Evolutionary conservation across 2,113 vertebrate species (phyloP), one percentile per base, ranked within the genome.

Genomic region (Macrotis lagotis): DNA sequence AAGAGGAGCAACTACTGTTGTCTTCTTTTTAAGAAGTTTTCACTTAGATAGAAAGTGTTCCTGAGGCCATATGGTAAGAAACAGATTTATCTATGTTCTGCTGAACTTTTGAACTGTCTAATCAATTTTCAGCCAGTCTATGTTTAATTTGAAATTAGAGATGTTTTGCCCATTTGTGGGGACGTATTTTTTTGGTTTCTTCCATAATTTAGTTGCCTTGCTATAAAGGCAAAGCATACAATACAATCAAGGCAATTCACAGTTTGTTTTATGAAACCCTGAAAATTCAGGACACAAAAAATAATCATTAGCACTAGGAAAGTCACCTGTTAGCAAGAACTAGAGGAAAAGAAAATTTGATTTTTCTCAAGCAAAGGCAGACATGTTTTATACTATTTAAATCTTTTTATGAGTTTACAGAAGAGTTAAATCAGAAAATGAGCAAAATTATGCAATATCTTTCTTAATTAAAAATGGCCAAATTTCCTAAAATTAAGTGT

Each of bases 221-320:
- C 51, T 94, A 92, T 25, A 89, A 94, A 94, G 95, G 48, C 47
- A 92, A 26, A 55, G 49, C 66, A 59, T 90, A 94, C 90, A 89
- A 66, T 48, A 0, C 51, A 94, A 22, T 91, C 52, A 94, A 2
- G 25, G 8, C 88, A 48, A 94, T 44, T 92, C 3, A 51, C 66
- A 91, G 93, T 94, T 96, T 92, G 16, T 51, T 90, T 92, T 92
- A n/a, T 37, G 48, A 97, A 94, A 52, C 3, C 55, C 59, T 92
- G 48, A 49, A 89, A 89, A 89, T 48, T 89, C 48, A 89, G 25
- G 88, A 8, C 49, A 49, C 66, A 83, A 49, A 90, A 92, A 89
- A 95, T 90, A 37, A 92, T 93, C 0, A 25, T 91, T 3, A 92
- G 59, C 92, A 48, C 50, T 91, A 48, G 0, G 24, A 50, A 94